Evolutionary conservation across 1,140 invertebrate species (phyloP).

Genomic region (Helicoverpa zea): DNA sequence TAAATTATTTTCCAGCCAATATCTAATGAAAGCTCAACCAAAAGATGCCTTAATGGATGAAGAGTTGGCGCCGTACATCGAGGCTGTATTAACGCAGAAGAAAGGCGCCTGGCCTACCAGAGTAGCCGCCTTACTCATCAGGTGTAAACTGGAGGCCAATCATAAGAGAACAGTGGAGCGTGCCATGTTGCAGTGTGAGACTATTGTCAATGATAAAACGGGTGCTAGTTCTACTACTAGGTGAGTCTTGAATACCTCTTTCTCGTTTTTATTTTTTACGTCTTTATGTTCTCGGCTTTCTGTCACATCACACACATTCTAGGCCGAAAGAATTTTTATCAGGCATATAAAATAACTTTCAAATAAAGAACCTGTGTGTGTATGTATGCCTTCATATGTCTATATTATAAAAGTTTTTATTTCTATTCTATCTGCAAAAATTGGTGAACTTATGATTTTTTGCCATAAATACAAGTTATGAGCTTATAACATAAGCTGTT

Average conservation of each 20-base stretch:
- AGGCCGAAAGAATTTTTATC: no score
- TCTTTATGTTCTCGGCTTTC: no score
- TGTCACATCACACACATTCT: no score
- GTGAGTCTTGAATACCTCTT: constrained; percentile 59
- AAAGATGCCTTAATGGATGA: constrained; percentile 93
- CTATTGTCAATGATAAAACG: constrained; percentile 89
- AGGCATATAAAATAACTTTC: no score
- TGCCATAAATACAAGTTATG: no score
- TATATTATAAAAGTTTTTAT: no score
- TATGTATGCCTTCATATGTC: no score
- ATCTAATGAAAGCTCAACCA: constrained; percentile 91
- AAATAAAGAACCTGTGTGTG: no score
- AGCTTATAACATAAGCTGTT: no score
- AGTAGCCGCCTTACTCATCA: constrained; percentile 89
- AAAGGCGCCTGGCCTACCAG: constrained; percentile 92
- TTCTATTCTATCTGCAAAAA: no score
- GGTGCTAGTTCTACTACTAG: constrained; percentile 64
- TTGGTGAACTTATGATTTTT: no score
- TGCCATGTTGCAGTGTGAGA: constrained; percentile 95
- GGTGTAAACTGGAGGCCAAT: constrained; percentile 92
- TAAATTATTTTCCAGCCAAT: constrained; percentile 81
- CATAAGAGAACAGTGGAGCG: constrained; percentile 94
- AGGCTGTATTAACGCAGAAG: constrained; percentile 88
- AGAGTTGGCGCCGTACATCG: constrained; percentile 93
- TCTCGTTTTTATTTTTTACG: no score